phyloP scores from a whole-genome alignment of 2,888 invertebrate genomes.

The Athripsodes cinereus region DNA sequence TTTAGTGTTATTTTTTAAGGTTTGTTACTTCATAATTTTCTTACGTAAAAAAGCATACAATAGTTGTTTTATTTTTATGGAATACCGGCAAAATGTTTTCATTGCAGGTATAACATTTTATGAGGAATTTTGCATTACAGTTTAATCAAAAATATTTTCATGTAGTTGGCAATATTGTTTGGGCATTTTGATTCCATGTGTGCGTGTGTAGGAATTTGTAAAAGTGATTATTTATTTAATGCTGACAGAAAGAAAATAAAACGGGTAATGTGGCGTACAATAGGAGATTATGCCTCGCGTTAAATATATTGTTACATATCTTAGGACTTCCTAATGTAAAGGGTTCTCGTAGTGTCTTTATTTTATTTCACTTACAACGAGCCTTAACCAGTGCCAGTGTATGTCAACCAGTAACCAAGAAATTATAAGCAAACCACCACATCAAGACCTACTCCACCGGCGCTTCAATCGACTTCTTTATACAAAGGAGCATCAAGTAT shows the following conservation, averaged over 20 bases:
- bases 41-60: too few relatives aligned
- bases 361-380: background rate
- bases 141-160: too few relatives aligned
- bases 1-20: too few relatives aligned
- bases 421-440: background rate
- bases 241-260: constrained; percentile 52
- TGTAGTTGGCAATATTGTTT: constrained; percentile 14
- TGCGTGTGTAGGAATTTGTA: constrained; percentile 45
- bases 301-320: background rate
- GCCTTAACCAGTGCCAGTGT: background rate
- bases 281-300: background rate
- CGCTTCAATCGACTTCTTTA: background rate
- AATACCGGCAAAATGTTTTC: too few relatives aligned
- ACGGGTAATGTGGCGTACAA: constrained; percentile 34
- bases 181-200: constrained; percentile 31
- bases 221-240: constrained; percentile 52
- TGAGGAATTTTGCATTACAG: too few relatives aligned
- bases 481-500: background rate
- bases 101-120: too few relatives aligned
- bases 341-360: background rate
- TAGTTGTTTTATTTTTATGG: too few relatives aligned
- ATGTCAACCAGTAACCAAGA: constrained; percentile 2
- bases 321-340: background rate
- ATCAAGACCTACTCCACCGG: background rate
- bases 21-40: too few relatives aligned